Conservation (phyloP, 2,113 vertebrate species). For the Candoia aspera region DNA sequence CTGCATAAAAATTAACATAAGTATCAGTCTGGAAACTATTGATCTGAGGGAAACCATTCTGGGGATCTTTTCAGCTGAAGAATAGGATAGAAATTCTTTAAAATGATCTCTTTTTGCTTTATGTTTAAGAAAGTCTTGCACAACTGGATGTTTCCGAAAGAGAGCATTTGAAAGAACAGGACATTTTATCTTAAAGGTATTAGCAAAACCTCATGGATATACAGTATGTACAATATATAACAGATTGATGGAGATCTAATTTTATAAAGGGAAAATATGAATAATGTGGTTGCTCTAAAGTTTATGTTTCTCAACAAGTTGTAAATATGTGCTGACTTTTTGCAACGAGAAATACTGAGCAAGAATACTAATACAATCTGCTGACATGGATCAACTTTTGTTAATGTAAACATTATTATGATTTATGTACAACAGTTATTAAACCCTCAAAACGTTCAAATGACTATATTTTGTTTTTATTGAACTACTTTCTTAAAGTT, state of each 20-base stretch:
- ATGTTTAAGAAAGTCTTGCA: neutral
- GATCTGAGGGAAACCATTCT: neutral
- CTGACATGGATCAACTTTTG: conserved; percentile 25
- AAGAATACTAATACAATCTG: conserved; percentile 15
- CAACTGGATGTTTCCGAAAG: neutral
- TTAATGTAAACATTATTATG: conserved; percentile 37
- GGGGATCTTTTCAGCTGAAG: neutral
- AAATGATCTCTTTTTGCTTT: neutral
- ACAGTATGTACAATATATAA: neutral
- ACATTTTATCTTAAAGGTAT: neutral
- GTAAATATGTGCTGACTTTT: neutral
- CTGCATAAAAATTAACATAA: neutral
- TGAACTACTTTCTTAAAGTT: neutral
- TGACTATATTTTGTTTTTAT: conserved; percentile 13
- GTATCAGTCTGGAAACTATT: neutral
- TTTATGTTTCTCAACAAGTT: conserved; percentile 36
- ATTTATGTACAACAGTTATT: conserved; percentile 14
- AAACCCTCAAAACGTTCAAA: conserved; percentile 36
- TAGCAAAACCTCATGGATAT: neutral
- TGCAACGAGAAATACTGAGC: conserved; percentile 12
- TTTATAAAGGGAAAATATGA: neutral
- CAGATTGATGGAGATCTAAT: neutral
- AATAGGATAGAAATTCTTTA: neutral
- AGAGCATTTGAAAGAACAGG: neutral
- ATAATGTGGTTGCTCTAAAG: conserved; percentile 9